Evolutionary conservation across 1,140 invertebrate species (phyloP).

Genomic region (Agrypnia vestita): DNA sequence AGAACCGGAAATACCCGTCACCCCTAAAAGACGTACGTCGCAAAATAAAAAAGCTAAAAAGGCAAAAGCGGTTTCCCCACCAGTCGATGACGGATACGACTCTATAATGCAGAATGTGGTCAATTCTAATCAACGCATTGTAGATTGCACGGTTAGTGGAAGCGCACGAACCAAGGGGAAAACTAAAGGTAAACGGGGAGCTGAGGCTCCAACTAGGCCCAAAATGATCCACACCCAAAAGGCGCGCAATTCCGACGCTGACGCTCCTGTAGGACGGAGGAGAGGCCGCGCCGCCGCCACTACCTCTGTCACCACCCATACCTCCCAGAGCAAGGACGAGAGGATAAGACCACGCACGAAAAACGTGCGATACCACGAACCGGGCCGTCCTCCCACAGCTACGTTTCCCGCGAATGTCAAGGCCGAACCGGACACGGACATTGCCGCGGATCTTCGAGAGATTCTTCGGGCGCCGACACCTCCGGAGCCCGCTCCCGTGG

Average conservation of each 20-base stretch:
- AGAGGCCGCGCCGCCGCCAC: slow-evolving; percentile 66
- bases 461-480: slow-evolving; percentile 62
- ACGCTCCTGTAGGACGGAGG: slow-evolving; percentile 69
- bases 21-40: slow-evolving; percentile 62
- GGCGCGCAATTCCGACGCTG: slow-evolving; percentile 72
- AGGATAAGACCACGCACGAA: slow-evolving; percentile 76
- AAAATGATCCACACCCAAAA: slow-evolving; percentile 85
- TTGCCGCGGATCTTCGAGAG: slow-evolving; percentile 68
- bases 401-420: slow-evolving; percentile 71
- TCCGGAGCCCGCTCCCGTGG: slow-evolving; percentile 46
- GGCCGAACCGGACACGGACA: slow-evolving; percentile 61
- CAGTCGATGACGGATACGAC: slow-evolving; percentile 57
- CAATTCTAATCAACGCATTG: slow-evolving; percentile 61
- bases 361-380: slow-evolving; percentile 78
- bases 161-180: slow-evolving; percentile 68
- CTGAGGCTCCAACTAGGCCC: slow-evolving; percentile 72
- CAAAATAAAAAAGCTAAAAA: slow-evolving; percentile 50
- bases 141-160: slow-evolving; percentile 71
- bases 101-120: slow-evolving; percentile 64
- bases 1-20: slow-evolving; percentile 69
- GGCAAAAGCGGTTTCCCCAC: slow-evolving; percentile 52
- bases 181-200: slow-evolving; percentile 64
- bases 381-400: slow-evolving; percentile 68
- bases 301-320: slow-evolving; percentile 52
- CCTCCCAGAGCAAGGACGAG: slow-evolving; percentile 63